Evolutionary conservation across 92 coral and sea anemone genomes (phyloP).

Genomic region (Porites divaricata): DNA sequence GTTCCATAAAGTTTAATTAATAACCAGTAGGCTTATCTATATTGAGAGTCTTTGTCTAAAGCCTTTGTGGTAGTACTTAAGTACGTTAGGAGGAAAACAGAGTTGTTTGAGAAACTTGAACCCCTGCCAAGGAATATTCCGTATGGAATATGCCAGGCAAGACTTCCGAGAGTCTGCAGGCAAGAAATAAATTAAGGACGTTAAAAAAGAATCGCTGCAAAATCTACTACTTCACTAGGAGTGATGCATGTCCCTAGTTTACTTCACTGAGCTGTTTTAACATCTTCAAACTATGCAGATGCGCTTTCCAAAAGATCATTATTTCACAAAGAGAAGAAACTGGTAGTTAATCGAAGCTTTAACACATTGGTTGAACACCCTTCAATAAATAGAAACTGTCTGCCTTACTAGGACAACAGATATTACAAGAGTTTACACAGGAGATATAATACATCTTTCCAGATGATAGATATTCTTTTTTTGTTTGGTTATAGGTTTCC

Average conservation of each 20-base stretch:
- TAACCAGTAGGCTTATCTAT: not conserved
- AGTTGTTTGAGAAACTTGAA: not conserved
- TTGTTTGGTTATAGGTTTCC: too few species aligned
- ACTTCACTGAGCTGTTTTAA: not conserved
- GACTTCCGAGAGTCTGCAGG: not conserved
- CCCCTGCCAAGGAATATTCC: not conserved
- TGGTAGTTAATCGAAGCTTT: not conserved
- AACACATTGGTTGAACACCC: not conserved
- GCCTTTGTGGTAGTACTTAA: not conserved
- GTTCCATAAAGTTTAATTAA: constrained; percentile 8
- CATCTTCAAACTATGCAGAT: not conserved
- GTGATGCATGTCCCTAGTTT: not conserved
- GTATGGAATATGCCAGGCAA: too few species aligned
- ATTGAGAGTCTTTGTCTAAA: not conserved
- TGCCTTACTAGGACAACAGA: not conserved
- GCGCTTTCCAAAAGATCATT: not conserved
- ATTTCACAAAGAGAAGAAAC: not conserved
- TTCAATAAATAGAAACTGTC: not conserved
- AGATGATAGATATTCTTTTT: too few species aligned
- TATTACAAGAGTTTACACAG: not conserved
- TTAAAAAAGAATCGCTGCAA: not conserved
- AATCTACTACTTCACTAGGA: not conserved
- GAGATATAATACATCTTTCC: too few species aligned
- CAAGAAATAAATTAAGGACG: not conserved
- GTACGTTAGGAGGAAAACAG: not conserved